Conservation (phyloP, 2,888 invertebrate species). For the Synanthedon andrenaeformis region DNA sequence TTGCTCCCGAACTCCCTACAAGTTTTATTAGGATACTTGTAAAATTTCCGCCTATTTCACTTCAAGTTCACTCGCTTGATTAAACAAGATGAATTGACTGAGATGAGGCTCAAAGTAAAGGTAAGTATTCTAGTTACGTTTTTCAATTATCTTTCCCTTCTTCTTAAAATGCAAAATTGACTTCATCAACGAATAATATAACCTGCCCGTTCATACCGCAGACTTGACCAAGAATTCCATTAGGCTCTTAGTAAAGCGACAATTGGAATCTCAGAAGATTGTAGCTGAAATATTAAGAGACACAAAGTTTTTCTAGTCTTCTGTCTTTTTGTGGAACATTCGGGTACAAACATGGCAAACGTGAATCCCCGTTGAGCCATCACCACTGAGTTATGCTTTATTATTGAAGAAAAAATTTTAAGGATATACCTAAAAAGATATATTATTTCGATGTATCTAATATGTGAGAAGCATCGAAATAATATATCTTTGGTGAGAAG, state of each 20-base stretch:
- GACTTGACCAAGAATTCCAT: conserved; percentile 2
- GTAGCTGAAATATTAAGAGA: no score
- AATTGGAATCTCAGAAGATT: no score
- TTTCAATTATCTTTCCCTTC: conserved; percentile 22
- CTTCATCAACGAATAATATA: conserved; percentile 7
- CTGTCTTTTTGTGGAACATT: no score
- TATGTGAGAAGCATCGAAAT: no score
- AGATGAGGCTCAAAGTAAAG: conserved; percentile 19
- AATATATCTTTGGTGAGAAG: no score
- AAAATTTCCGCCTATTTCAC: conserved; percentile 61
- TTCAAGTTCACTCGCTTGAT: conserved; percentile 59
- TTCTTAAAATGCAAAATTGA: conserved; percentile 16
- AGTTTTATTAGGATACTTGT: conserved; percentile 70
- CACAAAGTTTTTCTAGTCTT: no score
- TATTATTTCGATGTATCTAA: no score
- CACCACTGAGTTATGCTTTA: no score
- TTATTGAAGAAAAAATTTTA: no score
- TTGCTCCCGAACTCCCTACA: conserved; percentile 44
- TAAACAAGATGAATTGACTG: conserved; percentile 67
- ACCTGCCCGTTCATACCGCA: not conserved
- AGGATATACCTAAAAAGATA: no score
- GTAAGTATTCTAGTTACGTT: conserved; percentile 16
- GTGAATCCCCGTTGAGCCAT: no score
- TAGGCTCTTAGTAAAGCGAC: not conserved
- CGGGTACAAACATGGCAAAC: no score